These are phyloP conservation scores for Hybognathus amarus DNA, from an alignment of 2,797 vertebrate genomes.

Conservation along the genomic window DNA sequence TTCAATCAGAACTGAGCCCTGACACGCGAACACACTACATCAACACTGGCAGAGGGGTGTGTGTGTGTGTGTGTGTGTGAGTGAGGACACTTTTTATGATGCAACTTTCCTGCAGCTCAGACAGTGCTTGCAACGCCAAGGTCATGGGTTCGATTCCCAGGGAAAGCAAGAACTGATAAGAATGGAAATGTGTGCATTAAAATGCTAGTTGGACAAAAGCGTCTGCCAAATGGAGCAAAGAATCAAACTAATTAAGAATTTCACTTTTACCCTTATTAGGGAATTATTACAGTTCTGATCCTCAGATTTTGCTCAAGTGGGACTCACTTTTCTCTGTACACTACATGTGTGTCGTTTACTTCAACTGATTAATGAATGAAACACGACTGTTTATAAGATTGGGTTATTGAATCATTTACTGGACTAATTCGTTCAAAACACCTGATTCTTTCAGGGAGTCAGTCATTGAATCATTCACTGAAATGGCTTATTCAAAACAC, in stretches of 20 bases:
- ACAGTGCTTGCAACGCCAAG: too few relatives aligned
- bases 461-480: not conserved
- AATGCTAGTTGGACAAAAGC: too few relatives aligned
- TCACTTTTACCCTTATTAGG: not conserved
- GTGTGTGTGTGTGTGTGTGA: too few relatives aligned
- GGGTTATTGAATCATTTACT: not conserved
- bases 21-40: not conserved
- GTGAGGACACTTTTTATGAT: too few relatives aligned
- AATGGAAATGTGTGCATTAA: too few relatives aligned
- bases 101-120: too few relatives aligned
- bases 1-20: slow-evolving; percentile 29
- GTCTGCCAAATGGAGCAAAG: not conserved
- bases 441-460: not conserved
- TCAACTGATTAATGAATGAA: not conserved
- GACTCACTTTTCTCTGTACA: not conserved
- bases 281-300: not conserved
- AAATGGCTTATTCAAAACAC: not conserved
- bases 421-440: not conserved
- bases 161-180: too few relatives aligned
- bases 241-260: not conserved
- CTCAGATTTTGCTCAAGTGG: not conserved
- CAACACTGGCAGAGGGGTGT: slow-evolving; percentile 9
- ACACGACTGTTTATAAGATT: not conserved
- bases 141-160: too few relatives aligned
- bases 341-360: not conserved